These are phyloP conservation scores for Cnemophilus loriae DNA, from an alignment of 2,113 vertebrate species.

Conservation along the genomic window DNA sequence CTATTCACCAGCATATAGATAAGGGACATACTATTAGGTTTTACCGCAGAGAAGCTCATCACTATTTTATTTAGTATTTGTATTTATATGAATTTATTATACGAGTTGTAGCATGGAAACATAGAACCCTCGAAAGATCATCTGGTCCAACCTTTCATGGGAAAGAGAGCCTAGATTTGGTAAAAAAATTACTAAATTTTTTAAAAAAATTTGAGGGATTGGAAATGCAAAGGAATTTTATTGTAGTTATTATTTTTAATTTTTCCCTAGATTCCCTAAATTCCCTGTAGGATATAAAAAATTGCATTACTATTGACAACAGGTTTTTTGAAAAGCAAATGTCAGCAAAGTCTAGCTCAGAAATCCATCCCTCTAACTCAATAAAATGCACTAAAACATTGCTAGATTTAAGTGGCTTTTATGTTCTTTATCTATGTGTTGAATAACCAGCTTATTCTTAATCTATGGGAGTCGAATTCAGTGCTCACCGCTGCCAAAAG, in stretches of 20 bases:
- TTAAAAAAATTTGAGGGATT: background rate
- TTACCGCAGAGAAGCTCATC: background rate
- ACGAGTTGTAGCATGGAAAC: background rate
- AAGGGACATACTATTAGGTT: background rate
- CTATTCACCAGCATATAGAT: background rate
- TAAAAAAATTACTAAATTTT: background rate
- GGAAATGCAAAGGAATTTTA: background rate
- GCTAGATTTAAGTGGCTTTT: background rate
- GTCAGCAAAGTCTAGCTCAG: background rate
- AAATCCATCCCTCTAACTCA: background rate
- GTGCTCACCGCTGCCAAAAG: background rate
- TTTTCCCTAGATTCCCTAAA: background rate
- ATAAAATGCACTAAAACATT: background rate
- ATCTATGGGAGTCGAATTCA: background rate
- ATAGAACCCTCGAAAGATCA: accelerated
- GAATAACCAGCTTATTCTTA: background rate
- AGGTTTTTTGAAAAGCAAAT: background rate
- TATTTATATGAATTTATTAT: background rate
- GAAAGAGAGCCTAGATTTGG: background rate
- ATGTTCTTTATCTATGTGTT: background rate
- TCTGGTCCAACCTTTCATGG: background rate
- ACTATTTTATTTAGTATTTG: background rate
- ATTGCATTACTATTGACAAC: background rate
- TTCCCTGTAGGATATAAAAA: background rate
- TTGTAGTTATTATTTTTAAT: background rate